These are phyloP conservation scores for Macrophya annulata DNA, from an alignment of 2,888 invertebrate species.

Conservation along the genomic window DNA sequence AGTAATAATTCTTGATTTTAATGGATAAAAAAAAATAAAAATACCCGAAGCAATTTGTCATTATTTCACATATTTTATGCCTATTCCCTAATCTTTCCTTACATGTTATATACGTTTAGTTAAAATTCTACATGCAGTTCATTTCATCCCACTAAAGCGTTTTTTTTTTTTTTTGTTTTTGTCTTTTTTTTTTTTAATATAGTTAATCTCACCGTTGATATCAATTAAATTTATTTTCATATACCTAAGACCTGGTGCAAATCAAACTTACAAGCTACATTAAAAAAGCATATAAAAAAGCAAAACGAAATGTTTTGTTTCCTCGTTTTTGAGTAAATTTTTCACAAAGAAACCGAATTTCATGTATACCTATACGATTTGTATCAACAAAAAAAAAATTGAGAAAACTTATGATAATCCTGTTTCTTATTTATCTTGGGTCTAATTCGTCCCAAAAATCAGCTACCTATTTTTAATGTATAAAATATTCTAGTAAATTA, in stretches of 20 bases:
- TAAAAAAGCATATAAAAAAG: background rate
- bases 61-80: background rate
- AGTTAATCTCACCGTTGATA: background rate
- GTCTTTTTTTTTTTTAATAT: background rate
- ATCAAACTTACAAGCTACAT: constrained; percentile 19
- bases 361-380: background rate
- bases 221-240: background rate
- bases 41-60: background rate
- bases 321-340: background rate
- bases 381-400: background rate
- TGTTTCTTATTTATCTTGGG: background rate
- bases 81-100: background rate
- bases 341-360: background rate
- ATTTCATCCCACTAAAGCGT: constrained; percentile 2
- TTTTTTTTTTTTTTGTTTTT: background rate
- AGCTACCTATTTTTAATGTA: background rate
- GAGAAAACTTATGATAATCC: background rate
- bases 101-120: background rate
- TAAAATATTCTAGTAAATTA: background rate
- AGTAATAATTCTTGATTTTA: background rate
- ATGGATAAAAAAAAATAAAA: background rate
- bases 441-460: background rate
- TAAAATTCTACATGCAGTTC: background rate
- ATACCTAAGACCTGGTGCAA: background rate
- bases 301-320: background rate